phyloP scores from a whole-genome alignment of 2,888 invertebrate species.

The Anarsia innoxiella region DNA sequence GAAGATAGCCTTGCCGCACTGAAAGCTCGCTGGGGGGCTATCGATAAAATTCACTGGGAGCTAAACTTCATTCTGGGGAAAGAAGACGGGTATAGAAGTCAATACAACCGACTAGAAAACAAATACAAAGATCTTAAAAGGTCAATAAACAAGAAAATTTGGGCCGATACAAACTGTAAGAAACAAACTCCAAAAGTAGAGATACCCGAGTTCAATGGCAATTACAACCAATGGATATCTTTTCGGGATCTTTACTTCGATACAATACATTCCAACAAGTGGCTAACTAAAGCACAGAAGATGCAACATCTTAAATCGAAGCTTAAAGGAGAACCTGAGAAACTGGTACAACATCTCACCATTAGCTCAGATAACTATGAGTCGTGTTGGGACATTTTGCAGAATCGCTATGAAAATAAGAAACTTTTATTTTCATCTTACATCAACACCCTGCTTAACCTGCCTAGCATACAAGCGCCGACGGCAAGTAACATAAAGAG shows the following conservation, averaged over 20 bases:
- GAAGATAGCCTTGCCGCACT: not conserved
- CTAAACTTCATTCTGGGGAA: not conserved
- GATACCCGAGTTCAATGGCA: too few species aligned
- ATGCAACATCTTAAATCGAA: too few species aligned
- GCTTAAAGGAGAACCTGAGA: conserved; percentile 1
- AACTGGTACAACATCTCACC: conserved; percentile 2
- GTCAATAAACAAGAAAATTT: not conserved
- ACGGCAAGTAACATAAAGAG: conserved; percentile 3
- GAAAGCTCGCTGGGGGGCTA: not conserved
- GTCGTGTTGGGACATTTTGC: not conserved
- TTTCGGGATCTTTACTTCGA: not conserved
- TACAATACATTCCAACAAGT: not conserved
- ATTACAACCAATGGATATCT: not conserved
- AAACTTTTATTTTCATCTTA: too few species aligned
- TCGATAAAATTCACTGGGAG: conserved; percentile 1
- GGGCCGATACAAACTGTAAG: not conserved
- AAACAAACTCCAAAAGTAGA: not conserved
- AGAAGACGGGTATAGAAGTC: not conserved
- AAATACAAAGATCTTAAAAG: not conserved
- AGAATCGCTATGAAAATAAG: conserved; percentile 1
- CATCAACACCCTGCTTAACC: conserved; percentile 6
- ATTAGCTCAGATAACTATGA: conserved; percentile 2
- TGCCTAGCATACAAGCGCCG: not conserved
- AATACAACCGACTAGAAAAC: not conserved
- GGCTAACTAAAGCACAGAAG: too few species aligned